phyloP scores from a whole-genome alignment of 2,113 vertebrate species.

The Halcyon senegalensis region DNA sequence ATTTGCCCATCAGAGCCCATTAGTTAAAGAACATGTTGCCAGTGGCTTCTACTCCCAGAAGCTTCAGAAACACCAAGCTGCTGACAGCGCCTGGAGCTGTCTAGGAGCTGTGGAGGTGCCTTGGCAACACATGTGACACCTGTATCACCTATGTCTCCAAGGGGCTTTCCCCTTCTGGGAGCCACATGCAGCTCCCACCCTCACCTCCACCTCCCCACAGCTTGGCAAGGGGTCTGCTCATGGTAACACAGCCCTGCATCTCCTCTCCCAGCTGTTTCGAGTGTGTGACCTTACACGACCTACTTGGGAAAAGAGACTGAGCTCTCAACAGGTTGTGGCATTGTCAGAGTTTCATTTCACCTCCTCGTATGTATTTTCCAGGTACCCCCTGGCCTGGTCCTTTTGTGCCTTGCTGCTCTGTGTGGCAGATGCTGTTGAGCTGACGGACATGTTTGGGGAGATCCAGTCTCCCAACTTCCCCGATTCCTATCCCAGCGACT shows the following conservation, averaged over 20 bases:
- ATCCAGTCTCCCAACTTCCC: constrained; percentile 91
- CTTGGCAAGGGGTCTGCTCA: accelerated
- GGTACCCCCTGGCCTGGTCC: constrained; percentile 66
- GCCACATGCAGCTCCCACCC: neutral
- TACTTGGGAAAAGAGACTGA: neutral
- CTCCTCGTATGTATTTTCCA: constrained; percentile 49
- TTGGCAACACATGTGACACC: accelerated
- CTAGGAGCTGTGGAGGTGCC: neutral
- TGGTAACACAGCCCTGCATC: neutral
- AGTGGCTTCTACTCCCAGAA: neutral
- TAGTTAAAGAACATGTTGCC: neutral
- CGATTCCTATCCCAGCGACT: constrained; percentile 87
- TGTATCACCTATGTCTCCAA: neutral
- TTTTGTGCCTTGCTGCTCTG: constrained; percentile 63
- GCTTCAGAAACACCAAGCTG: neutral
- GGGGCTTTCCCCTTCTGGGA: neutral
- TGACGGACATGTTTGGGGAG: constrained; percentile 85
- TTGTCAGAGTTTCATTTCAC: neutral
- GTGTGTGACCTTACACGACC: neutral
- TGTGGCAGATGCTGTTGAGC: constrained; percentile 54
- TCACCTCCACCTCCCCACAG: neutral
- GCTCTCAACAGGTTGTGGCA: neutral
- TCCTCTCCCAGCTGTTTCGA: accelerated
- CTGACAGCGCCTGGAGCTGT: neutral
- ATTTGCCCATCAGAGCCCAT: neutral